Base-by-base conservation (phyloP, 2,113 vertebrate species). In the Calypte anna region DNA sequence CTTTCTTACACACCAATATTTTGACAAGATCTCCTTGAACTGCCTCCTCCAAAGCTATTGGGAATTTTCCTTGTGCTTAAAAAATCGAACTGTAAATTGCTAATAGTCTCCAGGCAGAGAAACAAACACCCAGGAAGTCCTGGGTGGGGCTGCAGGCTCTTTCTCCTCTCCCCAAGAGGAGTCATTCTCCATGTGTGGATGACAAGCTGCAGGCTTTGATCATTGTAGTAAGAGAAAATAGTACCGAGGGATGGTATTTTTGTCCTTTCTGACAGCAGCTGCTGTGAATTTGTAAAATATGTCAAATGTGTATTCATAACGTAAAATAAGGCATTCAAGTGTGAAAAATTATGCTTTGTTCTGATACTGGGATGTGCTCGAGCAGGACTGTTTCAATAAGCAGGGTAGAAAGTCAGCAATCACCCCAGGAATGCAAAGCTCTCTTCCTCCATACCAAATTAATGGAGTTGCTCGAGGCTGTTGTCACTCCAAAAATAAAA, bases 151-250 rank as follows among this genome's bases (percentile, higher is more conserved):
- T 76, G 14, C 28, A 44, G 53, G 62, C 69, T 94, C 25, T 36
- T 28, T 70, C 17, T 64, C 31, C 77, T 78, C 48, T 82, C 70
- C 81, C 53, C 57, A 10, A n/a, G 80, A 89, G 92, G 57, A 67
- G 84, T 57, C 0, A 0, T 13, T 75, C 57, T 62, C 53, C 16
- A 70, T 10, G 13, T 83, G 76, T 73, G 91, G 95, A 7, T 93
- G 96, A 83, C 82, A 94, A 36, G 59, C 78, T 51, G 44, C 61
- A 82, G 91, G 88, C 89, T 96, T 94, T 91, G 95, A 91, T 91
- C 48, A 18, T 3, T 58, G 31, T 3, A 40, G 82, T 10, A 18
- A 61, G 79, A 93, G 93, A 67, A 69, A 15, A 91, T 1, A 5
- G 12, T 24, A 6, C 67, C 9, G 0, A 55, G 88, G 95, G 88